Percentiles rank a stretch among this genome's conserved stretches.
Conservation (phyloP, 2,113 vertebrate genomes). For the Hemicordylus capensis region DNA sequence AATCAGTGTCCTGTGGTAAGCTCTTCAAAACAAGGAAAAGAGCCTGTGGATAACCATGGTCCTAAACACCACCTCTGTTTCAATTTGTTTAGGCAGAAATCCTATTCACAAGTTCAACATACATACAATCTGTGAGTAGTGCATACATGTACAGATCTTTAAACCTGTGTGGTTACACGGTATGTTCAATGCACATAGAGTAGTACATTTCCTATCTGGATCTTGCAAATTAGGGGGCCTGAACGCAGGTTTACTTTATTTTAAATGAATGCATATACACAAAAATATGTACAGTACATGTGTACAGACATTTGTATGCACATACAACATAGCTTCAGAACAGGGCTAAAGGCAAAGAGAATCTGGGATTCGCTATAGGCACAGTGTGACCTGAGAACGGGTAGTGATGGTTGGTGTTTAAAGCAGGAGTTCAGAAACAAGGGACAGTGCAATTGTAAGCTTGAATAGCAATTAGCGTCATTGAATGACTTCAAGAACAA, state of each 20-base stretch:
- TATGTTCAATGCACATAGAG: too few relatives aligned
- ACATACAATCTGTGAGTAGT: too few relatives aligned
- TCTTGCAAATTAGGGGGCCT: too few relatives aligned
- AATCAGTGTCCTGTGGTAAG: background rate
- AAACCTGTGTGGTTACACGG: too few relatives aligned
- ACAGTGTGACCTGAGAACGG: background rate
- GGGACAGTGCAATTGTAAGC: background rate
- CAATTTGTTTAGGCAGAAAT: background rate
- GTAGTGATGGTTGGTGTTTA: background rate
- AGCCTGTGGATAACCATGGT: background rate
- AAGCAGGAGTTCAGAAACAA: background rate
- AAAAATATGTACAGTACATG: too few relatives aligned
- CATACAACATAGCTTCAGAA: too few relatives aligned
- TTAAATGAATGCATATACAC: too few relatives aligned
- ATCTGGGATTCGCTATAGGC: background rate
- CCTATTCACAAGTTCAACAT: too few relatives aligned
- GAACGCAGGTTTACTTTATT: too few relatives aligned
- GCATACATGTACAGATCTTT: too few relatives aligned
- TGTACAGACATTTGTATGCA: too few relatives aligned
- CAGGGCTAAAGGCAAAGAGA: background rate
- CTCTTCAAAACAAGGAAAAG: background rate
- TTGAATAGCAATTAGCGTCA: background rate
- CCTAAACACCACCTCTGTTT: background rate
- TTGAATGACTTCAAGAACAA: background rate
- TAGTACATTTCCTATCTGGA: too few relatives aligned